Conservation (phyloP, 2,888 invertebrate genomes). For the Ctena decussata region DNA sequence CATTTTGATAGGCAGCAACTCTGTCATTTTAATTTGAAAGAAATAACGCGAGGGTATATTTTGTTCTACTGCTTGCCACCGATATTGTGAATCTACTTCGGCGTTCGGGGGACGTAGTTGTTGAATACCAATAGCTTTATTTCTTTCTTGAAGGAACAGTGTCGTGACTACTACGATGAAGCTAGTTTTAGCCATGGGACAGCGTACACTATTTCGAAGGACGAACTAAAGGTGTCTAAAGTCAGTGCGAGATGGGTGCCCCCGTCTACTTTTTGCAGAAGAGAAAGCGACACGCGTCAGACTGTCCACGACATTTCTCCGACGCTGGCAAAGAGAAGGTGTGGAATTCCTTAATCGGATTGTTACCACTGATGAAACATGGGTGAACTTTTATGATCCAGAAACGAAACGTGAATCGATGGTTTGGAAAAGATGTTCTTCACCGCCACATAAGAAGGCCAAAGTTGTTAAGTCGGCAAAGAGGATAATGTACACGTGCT, state of each 20-base stretch:
- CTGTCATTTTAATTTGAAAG: too few species aligned
- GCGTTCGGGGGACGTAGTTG: too few species aligned
- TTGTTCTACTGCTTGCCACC: too few species aligned
- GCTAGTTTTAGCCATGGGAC: neutral
- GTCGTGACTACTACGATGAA: too few species aligned
- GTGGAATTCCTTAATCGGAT: conserved; percentile 14
- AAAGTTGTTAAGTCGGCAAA: neutral
- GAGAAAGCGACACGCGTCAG: conserved; percentile 5
- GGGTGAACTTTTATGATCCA: conserved; percentile 26
- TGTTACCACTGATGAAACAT: conserved; percentile 28
- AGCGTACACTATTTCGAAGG: neutral
- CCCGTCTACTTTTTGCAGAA: conserved; percentile 10
- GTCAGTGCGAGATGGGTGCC: conserved; percentile 31
- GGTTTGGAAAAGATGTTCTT: conserved; percentile 5
- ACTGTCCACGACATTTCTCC: neutral
- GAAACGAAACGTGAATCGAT: conserved; percentile 25
- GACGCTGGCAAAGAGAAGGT: conserved; percentile 1
- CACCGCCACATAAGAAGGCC: conserved; percentile 24
- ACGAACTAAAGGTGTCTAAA: conserved; percentile 4
- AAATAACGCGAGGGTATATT: too few species aligned
- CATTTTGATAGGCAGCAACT: too few species aligned
- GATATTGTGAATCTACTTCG: too few species aligned
- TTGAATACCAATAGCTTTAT: too few species aligned
- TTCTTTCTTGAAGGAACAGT: too few species aligned
- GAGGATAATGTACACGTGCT: conserved; percentile 13